Base-by-base conservation (phyloP, 2,113 vertebrate species). In the Cyanistes caeruleus region DNA sequence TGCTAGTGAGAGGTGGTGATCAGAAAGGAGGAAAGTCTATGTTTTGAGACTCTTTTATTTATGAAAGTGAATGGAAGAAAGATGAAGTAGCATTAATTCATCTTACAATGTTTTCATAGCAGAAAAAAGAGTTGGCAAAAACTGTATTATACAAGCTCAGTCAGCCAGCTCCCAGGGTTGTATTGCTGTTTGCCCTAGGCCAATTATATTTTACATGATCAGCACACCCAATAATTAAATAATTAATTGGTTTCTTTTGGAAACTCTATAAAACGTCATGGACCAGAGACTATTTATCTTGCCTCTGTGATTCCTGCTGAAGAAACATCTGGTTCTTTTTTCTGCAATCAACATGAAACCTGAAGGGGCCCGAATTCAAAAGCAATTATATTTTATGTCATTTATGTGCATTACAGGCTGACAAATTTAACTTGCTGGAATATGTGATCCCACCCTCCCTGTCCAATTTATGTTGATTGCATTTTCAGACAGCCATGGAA, bases 321-420 rank as follows among this genome's bases (percentile, higher is more conserved):
- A 97, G 97, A 97, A 98, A 98, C 97, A 98, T 97, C 98, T 98
- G 98, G 91, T 97, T 97, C 97, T 98, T 98, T 98, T 98, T 97
- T 97, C 97, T 98, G 96, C 96, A 97, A 97, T 98, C 98, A 98
- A 95, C 92, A 52, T 92, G 97, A 97, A 98, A 97, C 97, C 97
- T 97, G 94, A 98, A 97, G 97, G 94, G 96, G 94, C 97, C 96
- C 59, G 56, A 97, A 97, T 97, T 98, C 97, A 98, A 96, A 98
- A 96, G 96, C 91, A 97, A 98, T 98, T 97, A 97, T 97, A 97
- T 98, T 98, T 98, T 91, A 97, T 98, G 96, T 97, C 97, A 97
- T 96, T 98, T 98, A 96, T 97, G 97, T 97, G 91, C 94, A 95
- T 96, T 98, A 95, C 94, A 94, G 97, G 92, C 94, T 95, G 97